A percentile compares a stretch with the other conserved stretches of the same genome.
Conservation (phyloP, 1,140 invertebrate species). For the Penaeus japonicus region DNA sequence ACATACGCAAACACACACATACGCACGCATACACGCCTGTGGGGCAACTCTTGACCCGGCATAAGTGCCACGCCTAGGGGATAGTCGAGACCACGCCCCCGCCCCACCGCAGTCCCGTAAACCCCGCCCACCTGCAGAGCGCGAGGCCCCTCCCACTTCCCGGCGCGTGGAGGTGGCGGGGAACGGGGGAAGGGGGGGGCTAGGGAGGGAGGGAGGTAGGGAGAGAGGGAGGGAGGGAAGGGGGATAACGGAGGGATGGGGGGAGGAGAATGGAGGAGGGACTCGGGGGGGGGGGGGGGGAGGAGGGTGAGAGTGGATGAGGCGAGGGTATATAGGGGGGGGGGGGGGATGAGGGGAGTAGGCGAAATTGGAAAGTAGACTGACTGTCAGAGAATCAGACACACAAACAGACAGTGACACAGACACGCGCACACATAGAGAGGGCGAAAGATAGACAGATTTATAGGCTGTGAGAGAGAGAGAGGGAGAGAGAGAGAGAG, state of each 20-base stretch:
- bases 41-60: slow-evolving; percentile 14
- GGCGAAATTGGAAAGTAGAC: neutral
- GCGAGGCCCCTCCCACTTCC: slow-evolving; percentile 26
- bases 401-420: too few relatives aligned
- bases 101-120: slow-evolving; percentile 42
- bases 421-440: too few relatives aligned
- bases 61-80: slow-evolving; percentile 18
- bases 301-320: neutral
- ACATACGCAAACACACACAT: too few relatives aligned
- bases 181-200: neutral
- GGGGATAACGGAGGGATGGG: neutral
- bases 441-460: neutral
- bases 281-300: neutral
- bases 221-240: neutral
- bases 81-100: slow-evolving; percentile 32
- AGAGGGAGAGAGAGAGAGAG: neutral
- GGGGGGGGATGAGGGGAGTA: too few relatives aligned
- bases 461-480: neutral
- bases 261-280: neutral
- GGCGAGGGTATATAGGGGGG: neutral
- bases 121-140: slow-evolving; percentile 49
- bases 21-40: too few relatives aligned
- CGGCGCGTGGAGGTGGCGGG: neutral
- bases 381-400: neutral
- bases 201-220: neutral